Conservation (phyloP, 1,140 invertebrate genomes). For the Periplaneta americana region DNA sequence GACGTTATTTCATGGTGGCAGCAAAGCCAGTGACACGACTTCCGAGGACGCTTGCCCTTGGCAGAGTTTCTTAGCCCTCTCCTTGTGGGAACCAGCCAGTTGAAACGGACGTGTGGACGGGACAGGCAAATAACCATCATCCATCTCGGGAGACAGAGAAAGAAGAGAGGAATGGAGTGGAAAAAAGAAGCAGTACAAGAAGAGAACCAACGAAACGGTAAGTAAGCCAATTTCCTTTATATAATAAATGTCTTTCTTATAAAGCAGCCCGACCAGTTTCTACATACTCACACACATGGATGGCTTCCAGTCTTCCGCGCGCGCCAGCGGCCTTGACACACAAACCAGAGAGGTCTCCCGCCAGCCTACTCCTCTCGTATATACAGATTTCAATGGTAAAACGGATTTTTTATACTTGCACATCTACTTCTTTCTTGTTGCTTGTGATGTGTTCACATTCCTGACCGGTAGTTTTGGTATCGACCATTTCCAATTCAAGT, state of each 20-base stretch:
- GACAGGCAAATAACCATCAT: too few species aligned
- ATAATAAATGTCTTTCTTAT: neutral
- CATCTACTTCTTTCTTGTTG: neutral
- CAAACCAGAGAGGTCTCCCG: neutral
- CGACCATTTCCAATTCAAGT: neutral
- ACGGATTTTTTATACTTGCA: neutral
- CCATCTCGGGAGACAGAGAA: neutral
- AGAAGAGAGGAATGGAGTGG: neutral
- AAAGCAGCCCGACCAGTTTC: neutral
- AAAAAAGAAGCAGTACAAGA: too few species aligned
- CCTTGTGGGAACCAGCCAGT: neutral
- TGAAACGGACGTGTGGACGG: too few species aligned
- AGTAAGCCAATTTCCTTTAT: neutral
- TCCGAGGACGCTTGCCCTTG: neutral
- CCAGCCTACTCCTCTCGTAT: neutral
- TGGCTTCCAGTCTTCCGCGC: too few species aligned
- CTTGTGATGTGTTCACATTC: neutral
- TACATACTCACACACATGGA: neutral
- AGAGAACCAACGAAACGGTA: neutral
- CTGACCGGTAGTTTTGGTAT: neutral
- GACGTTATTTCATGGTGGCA: conserved; percentile 88
- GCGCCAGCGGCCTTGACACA: neutral
- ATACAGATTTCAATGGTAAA: neutral
- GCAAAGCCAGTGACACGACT: conserved; percentile 40
- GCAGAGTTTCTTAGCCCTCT: too few species aligned